Base-by-base conservation (phyloP, 2,797 vertebrate genomes). In the Myotis pilosus region DNA sequence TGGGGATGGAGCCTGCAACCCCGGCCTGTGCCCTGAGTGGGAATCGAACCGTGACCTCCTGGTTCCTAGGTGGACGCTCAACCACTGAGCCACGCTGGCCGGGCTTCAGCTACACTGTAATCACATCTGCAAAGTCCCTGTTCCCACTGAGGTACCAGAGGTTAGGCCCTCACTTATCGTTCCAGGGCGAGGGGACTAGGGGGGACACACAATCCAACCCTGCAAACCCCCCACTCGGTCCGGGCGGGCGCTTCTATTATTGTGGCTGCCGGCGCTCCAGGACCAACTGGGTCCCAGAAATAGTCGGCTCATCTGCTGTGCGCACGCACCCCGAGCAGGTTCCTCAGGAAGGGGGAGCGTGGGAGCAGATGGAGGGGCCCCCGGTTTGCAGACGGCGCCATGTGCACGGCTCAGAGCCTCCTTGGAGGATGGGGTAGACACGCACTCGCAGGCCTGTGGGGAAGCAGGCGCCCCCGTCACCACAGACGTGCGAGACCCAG, bases 271-370 rank as follows among this genome's bases (percentile, higher is more conserved):
- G 55, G 90, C 78, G 3, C 90, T 85, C 89, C 79, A 87, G 97
- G 96, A 94, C 96, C 97, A 84, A 86, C 90, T 91, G 95, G 94
- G 91, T 85, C 94, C 94, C 94, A 96, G 91, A 95, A 96, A 96
- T 97, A 96, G 97, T 92, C 10, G 41, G 41, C 33, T 94, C 96
- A 69, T 96, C 97, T 95, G 97, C 96, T 75, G 85, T 49, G 10
- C 83, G 41, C 55, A 57, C 81, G n/a, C 87, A 82, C 44, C 88
- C 92, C 94, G 86, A 92, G 72, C 96, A 93, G 95, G 95, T 96
- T 96, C 93, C 74, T 78, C 49, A 86, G 89, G 96, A 88, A 92
- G 44, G 85, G 97, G 95, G 97, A 80, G 23, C 71, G 69, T 83
- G n/a, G 49, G 92, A 91, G 92, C 97, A 97, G 97, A 96, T 92